Evolutionary conservation across 2,888 invertebrate species (phyloP), one percentile per base, ranked within the genome.

Genomic region (Toxonevra muliebris): DNA sequence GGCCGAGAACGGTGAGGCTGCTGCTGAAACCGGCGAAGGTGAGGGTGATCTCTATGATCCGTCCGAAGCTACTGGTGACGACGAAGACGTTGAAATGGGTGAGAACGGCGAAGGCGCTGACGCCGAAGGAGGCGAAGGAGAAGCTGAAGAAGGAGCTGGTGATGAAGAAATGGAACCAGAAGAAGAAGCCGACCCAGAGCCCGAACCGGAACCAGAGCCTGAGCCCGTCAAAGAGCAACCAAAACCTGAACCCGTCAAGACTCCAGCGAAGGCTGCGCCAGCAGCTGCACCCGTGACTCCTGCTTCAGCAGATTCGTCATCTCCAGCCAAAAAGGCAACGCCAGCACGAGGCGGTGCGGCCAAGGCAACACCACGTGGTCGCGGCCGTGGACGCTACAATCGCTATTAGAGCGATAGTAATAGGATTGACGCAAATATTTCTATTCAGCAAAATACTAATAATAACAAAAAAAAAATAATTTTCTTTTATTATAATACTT

Each of bases 51-150:
- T 85, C 11, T 85, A 85, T 61, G 85, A 85, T 77, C 85, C 85
- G 58, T 84, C 84, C 52, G 86, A 88, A 71, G 86, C 87, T 43
- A 87, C 86, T 8, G 86, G 84, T 1, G 88, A 87, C 66, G 87
- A 88, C 67, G 88, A 88, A 72, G 88, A 88, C 45, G 87, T 87
- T 13, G 85, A 84, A 67, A 87, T 87, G 80, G 75, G 74, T 55
- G 87, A 86, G 13, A 82, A 85, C 55, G 84, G 86, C 17, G 84
- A 82, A 15, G 79, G 77, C 8, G 82, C 73, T 50, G 86, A 85
- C 78, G 73, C 82, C 78, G 69, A 82, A 79, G 79, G 69, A 12
- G 78, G 71, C 8, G 81, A 76, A 8, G 76, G 73, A 43, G 76
- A 76, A 54, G 79, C 73, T 11, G 73, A 74, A 52, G 78, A 77